Base-by-base conservation (phyloP, 2,888 invertebrate species). In the Eristalis tenax region DNA sequence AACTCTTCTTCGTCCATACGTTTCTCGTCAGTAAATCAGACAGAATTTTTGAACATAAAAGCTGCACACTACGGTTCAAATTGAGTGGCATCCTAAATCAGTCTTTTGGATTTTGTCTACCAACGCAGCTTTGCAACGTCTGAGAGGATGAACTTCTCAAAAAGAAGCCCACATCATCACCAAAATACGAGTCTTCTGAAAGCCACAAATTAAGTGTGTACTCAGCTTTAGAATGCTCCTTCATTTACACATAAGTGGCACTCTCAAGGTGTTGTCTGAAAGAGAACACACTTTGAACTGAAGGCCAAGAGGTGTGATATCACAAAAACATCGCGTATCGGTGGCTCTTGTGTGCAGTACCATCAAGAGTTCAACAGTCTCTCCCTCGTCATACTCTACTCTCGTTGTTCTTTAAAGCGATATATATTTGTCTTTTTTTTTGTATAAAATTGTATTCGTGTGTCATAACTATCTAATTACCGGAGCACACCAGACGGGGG, bases 401-500 rank as follows among this genome's bases (percentile, higher is more conserved):
- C 43, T n/a, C 68, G 18, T 69, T 64, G 65, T 2, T 50, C 50
- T 50, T 8, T 18, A 50, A 50, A 50, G 50, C 50, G 50, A 50
- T 18, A n/a, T 18, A n/a, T 76, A 38, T 71, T 66, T 73, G 69
- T 82, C 78, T 73, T 32, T 59, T 71, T 75, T 76, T 57, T 38
- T 59, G 32, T 26, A 57, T 35, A 76, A 63, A 68, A 50, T 50
- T 8, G 18, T 50, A 50, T 50, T 50, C 61, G 32, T 66, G 50
- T 75, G 70, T 84, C 71, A 71, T 65, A 74, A 82, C 61, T 40
- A n/a, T 75, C 69, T 86, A 82, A 86, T 78, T 86, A 82, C 26
- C 35, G 70, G 40, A 71, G 66, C 70, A 86, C 70, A 61, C 69
- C 65, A 26, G 15, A 15, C 73, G 15, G 70, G 43, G 50, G 38